Base-by-base conservation (phyloP, 2,888 invertebrate genomes). In the Thyatira batis region DNA sequence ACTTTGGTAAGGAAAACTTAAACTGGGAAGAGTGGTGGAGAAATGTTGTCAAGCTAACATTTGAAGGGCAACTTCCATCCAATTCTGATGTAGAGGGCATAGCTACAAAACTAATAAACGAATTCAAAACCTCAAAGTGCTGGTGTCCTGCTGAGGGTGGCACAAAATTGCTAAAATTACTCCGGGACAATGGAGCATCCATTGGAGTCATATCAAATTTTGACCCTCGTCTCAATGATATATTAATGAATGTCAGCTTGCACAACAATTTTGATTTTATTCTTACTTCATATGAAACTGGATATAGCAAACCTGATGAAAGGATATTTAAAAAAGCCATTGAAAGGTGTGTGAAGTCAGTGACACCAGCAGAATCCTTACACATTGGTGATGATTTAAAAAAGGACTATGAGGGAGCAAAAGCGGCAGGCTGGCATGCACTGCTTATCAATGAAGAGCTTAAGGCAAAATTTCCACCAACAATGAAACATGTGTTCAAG, bases 151-250 rank as follows among this genome's bases (percentile, higher is more conserved):
- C 94, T 63, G 92, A 94, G 46, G 96, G 96, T 13, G 92, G 94
- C 20, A 76, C 93, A 9, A 93, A 94, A 53, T 84, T 97, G n/a
- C 86, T 97, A 1, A 84, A 93, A 21, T 92, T 93, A 57, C 81
- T 97, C 6, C 87, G 84, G 58, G 77, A 80, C 10, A 85, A 82
- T 52, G 82, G 84, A 21, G 71, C 93, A 11, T 69, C 80, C 5
- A 66, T 97, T 45, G 98, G 97, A 2, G 94, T 97, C 0, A 94
- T 98, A 64, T 97, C 98, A 5, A 98, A 98, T 85, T 97, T 96
- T 87, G 98, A 98, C 88, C 95, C 97, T 27, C 93, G 98, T 27
- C 87, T 98, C 1, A 92, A 94, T 57, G 87, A 92, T 4, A 93
- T 98, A 60, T 89, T 98, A 51, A 68, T 85, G 11, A 94, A 94